These are phyloP conservation scores for Corythaeola cristata DNA, from an alignment of 2,113 vertebrate species.

Conservation along the genomic window DNA sequence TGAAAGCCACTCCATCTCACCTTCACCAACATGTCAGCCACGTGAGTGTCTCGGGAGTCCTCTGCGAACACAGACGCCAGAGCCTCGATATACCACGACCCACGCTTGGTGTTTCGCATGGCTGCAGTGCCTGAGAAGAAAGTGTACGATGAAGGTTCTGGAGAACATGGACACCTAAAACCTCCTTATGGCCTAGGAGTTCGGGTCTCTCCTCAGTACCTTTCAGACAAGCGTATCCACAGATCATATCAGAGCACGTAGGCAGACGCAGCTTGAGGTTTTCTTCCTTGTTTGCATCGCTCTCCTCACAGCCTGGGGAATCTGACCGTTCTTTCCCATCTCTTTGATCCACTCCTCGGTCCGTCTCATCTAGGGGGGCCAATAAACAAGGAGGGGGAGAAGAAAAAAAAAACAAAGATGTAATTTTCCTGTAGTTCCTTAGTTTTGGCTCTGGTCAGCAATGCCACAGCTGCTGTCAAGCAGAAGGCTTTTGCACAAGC, in stretches of 20 bases:
- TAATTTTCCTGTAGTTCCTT: neutral
- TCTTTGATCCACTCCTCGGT: conserved; percentile 90
- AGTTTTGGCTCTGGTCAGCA: neutral
- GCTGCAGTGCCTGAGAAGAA: conserved; percentile 86
- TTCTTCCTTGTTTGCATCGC: conserved; percentile 84
- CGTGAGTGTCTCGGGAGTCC: conserved; percentile 84
- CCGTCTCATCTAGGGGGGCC: conserved; percentile 70
- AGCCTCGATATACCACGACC: conserved; percentile 96
- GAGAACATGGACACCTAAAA: neutral
- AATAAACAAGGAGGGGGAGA: neutral
- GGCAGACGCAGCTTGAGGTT: conserved; percentile 85
- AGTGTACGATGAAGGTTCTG: neutral
- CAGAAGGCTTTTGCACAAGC: neutral
- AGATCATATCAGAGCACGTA: conserved; percentile 95
- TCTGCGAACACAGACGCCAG: conserved; percentile 84
- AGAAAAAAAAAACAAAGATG: neutral
- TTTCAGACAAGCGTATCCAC: conserved; percentile 93
- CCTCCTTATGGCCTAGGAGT: neutral
- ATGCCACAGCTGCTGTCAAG: neutral
- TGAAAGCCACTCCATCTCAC: conserved; percentile 60
- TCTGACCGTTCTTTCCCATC: conserved; percentile 81
- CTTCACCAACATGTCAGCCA: conserved; percentile 96
- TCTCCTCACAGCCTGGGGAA: conserved; percentile 84
- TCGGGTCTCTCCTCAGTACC: conserved; percentile 77
- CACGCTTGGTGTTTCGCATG: conserved; percentile 94